A percentile compares a stretch with the other conserved stretches of the same genome.
Conservation (phyloP, 2,888 invertebrate species). For the Cylindroiulus punctatus region DNA sequence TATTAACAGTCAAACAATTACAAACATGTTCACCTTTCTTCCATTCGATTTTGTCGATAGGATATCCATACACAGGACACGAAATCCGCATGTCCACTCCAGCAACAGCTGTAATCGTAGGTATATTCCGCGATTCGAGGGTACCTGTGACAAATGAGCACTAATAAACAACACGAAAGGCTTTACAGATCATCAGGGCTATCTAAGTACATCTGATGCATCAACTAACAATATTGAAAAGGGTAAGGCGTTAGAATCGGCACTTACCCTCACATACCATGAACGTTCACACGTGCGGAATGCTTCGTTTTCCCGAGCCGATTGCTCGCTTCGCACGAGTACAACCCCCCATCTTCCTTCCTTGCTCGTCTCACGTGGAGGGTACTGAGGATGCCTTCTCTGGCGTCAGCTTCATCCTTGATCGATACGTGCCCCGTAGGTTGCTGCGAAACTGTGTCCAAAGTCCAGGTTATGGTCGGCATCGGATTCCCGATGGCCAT, state of each 20-base stretch:
- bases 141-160: slow-evolving; percentile 70
- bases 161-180: neutral
- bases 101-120: slow-evolving; percentile 83
- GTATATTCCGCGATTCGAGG: slow-evolving; percentile 81
- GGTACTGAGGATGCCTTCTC: neutral
- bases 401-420: neutral
- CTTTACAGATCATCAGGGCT: too few species aligned
- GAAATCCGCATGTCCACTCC: slow-evolving; percentile 78
- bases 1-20: neutral
- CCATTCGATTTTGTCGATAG: slow-evolving; percentile 83
- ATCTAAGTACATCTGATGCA: too few species aligned
- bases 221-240: neutral
- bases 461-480: slow-evolving; percentile 28
- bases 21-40: slow-evolving; percentile 70
- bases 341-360: slow-evolving; percentile 80
- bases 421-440: neutral
- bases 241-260: slow-evolving; percentile 12
- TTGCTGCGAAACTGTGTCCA: neutral
- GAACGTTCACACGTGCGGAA: slow-evolving; percentile 80
- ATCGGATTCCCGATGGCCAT: slow-evolving; percentile 48
- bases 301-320: slow-evolving; percentile 78
- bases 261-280: slow-evolving; percentile 71
- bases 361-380: neutral
- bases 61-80: slow-evolving; percentile 85
- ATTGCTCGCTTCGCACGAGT: slow-evolving; percentile 79